Evolutionary conservation across 2,797 vertebrate genomes (phyloP).

Genomic region (Thunnus albacares): DNA sequence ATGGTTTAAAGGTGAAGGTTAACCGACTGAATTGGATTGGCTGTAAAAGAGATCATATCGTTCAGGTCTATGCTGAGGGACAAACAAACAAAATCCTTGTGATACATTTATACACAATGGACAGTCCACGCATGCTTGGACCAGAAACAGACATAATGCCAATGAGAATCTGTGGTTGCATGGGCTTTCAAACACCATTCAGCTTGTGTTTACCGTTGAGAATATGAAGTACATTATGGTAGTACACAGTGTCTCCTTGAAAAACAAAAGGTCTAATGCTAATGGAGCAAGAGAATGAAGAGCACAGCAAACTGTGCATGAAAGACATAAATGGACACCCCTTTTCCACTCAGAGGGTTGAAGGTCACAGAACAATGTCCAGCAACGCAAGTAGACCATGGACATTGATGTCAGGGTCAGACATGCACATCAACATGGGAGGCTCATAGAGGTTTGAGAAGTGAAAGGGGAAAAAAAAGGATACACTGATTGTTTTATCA

Average conservation of each 20-base stretch:
- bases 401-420: background rate
- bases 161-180: background rate
- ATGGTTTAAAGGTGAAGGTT: slow-evolving; percentile 41
- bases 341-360: background rate
- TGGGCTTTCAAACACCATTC: slow-evolving; percentile 18
- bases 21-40: slow-evolving; percentile 18
- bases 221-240: background rate
- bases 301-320: background rate
- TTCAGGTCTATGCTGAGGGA: slow-evolving; percentile 7
- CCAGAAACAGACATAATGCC: background rate
- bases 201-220: slow-evolving; percentile 1
- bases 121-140: background rate
- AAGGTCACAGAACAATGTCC: slow-evolving; percentile 6
- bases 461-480: background rate
- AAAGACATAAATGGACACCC: background rate
- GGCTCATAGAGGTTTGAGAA: background rate
- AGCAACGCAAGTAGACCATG: background rate
- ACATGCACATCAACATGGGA: background rate
- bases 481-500: background rate
- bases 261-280: background rate
- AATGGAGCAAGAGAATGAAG: slow-evolving; percentile 5
- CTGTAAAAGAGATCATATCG: slow-evolving; percentile 28
- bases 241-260: background rate
- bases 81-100: slow-evolving; percentile 23
- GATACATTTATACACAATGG: slow-evolving; percentile 1